Percentiles rank a stretch among this genome's conserved stretches.
Conservation (phyloP, 2,888 invertebrate species). For the Pristionchus mayeri region DNA sequence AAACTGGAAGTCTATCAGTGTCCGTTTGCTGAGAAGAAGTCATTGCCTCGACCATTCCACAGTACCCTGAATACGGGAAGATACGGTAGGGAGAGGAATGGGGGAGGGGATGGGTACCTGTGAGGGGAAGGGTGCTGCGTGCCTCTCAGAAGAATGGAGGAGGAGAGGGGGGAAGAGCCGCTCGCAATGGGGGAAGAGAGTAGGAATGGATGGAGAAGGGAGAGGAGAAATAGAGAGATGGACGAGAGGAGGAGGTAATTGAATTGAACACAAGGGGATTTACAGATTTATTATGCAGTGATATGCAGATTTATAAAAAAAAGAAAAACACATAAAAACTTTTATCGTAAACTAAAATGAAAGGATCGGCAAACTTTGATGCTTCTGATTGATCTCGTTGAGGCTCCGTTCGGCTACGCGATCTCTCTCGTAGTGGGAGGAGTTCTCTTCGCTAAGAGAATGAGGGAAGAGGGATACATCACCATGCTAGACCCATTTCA, state of each 20-base stretch:
- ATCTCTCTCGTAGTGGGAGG: constrained; percentile 93
- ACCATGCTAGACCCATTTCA: constrained; percentile 96
- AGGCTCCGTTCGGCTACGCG: constrained; percentile 97
- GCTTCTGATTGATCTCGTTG: constrained; percentile 33
- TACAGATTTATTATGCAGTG: no score
- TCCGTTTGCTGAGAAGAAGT: constrained; percentile 45
- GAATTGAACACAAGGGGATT: constrained; percentile 1
- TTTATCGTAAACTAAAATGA: no score
- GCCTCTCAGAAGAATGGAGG: constrained; percentile 16
- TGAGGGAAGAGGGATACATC: constrained; percentile 92
- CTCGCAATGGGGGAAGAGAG: not conserved
- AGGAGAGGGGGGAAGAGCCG: constrained; percentile 10
- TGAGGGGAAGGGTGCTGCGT: not conserved
- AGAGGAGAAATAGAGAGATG: not conserved
- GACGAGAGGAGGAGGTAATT: not conserved
- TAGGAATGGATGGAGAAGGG: constrained; percentile 16
- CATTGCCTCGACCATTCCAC: constrained; percentile 42
- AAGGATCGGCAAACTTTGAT: no score
- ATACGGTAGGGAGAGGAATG: not conserved
- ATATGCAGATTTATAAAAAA: no score
- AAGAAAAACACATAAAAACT: no score
- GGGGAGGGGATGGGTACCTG: constrained; percentile 28
- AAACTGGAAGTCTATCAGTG: constrained; percentile 45
- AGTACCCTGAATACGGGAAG: not conserved
- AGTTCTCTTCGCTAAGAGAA: constrained; percentile 96